phyloP scores from a whole-genome alignment of 2,888 invertebrate species.

The Nesidiocoris tenuis region DNA sequence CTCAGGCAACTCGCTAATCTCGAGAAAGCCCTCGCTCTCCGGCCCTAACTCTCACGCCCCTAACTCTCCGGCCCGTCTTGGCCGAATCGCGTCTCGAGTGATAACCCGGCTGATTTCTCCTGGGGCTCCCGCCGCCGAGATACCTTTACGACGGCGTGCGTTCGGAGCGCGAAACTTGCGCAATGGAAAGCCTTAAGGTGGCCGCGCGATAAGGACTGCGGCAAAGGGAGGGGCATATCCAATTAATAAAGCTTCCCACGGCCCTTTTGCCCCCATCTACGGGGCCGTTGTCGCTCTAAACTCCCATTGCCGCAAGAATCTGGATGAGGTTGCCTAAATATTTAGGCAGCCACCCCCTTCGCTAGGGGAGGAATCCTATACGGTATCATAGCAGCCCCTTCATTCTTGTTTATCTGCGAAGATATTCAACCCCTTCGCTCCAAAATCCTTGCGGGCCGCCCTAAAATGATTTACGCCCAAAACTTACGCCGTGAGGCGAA shows the following conservation, averaged over 20 bases:
- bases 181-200: background rate
- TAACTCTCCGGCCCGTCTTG: background rate
- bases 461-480: too few relatives aligned
- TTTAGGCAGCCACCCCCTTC: background rate
- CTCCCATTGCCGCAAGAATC: background rate
- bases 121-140: background rate
- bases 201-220: slow-evolving; percentile 6
- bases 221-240: slow-evolving; percentile 12
- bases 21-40: slow-evolving; percentile 17
- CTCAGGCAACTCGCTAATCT: slow-evolving; percentile 33
- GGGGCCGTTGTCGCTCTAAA: background rate
- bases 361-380: background rate
- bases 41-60: background rate
- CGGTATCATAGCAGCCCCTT: background rate
- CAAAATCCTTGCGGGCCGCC: too few relatives aligned
- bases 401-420: background rate
- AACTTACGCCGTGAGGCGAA: too few relatives aligned
- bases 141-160: background rate
- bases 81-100: background rate
- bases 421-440: too few relatives aligned
- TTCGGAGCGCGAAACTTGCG: background rate
- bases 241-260: slow-evolving; percentile 1
- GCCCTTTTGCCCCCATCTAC: background rate
- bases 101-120: slow-evolving; percentile 28
- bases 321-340: background rate